A percentile compares a stretch with the other conserved stretches of the same genome.
Evolutionary conservation across 1,140 invertebrate genomes (phyloP).

Genomic region (Oedothorax gibbosus): DNA sequence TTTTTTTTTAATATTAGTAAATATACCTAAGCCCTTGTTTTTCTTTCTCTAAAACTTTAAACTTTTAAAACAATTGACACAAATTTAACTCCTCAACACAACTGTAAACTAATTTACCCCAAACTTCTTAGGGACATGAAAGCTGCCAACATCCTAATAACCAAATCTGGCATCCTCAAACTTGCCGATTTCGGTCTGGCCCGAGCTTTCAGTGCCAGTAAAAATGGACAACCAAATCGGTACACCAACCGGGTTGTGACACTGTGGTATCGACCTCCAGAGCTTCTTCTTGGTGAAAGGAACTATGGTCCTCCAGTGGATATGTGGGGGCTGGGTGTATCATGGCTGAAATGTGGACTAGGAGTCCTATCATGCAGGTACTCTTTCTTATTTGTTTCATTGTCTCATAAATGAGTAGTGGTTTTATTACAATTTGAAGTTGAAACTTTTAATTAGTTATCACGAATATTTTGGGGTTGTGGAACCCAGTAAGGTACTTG

Average conservation of each 20-base stretch:
- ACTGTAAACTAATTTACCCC: too few relatives aligned
- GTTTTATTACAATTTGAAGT: too few relatives aligned
- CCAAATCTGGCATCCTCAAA: slow-evolving; percentile 93
- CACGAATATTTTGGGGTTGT: too few relatives aligned
- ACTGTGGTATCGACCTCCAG: slow-evolving; percentile 96
- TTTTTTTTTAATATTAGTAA: too few relatives aligned
- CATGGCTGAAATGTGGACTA: slow-evolving; percentile 99
- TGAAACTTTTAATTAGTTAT: too few relatives aligned
- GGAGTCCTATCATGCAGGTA: slow-evolving; percentile 78
- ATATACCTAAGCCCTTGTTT: too few relatives aligned
- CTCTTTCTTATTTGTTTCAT: neutral
- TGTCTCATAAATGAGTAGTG: too few relatives aligned
- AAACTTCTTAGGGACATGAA: slow-evolving; percentile 92
- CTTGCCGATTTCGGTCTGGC: slow-evolving; percentile 92
- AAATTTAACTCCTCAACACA: too few relatives aligned
- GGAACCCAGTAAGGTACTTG: too few relatives aligned
- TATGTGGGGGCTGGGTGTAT: slow-evolving; percentile 98
- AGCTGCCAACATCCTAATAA: slow-evolving; percentile 98
- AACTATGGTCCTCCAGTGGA: slow-evolving; percentile 97
- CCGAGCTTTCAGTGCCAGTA: slow-evolving; percentile 89
- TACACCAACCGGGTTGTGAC: slow-evolving; percentile 99
- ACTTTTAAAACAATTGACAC: too few relatives aligned
- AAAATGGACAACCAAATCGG: slow-evolving; percentile 86
- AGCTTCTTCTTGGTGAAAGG: slow-evolving; percentile 87
- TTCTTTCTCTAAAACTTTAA: too few relatives aligned